Base-by-base conservation (phyloP, 30 jellyfish, hydroid and myxozoan genomes). In the Thelohanellus kitauei region DNA sequence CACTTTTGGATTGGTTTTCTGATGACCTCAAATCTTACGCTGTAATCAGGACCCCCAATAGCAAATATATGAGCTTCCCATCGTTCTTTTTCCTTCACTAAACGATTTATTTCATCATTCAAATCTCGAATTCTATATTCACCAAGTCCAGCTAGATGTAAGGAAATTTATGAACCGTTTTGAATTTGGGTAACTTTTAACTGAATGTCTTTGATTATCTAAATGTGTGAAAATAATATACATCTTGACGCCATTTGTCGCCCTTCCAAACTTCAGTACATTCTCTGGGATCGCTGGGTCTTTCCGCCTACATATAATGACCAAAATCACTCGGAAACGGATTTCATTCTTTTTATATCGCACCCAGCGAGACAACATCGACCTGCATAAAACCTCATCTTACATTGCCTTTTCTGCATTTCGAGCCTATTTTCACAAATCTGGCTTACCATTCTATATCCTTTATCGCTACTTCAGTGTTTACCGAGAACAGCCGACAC, bases 361-460 rank as follows among this genome's bases (percentile, higher is more conserved):
- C 25, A 86, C 65, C 93, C 93, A 75, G 8, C 93, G 54, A 40
- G 93, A 75, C 85, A 75, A 45, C 31, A 75, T 75, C 18, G 93
- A 86, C 93, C 51, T 32, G 20, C 31, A 41, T n/a, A 3, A 8
- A 8, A 8, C 38, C 10, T 8, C 38, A 8, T 12, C 38, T 8
- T 41, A 41, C 51, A 41, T 41, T 3, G 51, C 51, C 21, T 41
- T 41, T 23, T 41, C 51, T 41, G 51, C 19, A 23, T 41, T 41
- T 18, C 51, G 4, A 9, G 51, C 51, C 51, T 41, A 23, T 9
- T 9, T 9, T 37, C 15, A 13, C 14, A 37, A 37, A 37, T 13
- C n/a, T n/a, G n/a, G n/a, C n/a, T n/a, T n/a, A n/a, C n/a, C n/a
- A n/a, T n/a, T n/a, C n/a, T n/a, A n/a, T n/a, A n/a, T n/a, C n/a